Evolutionary conservation across 2,797 vertebrate species (phyloP).

Genomic region (Schizothorax lantsangensis): DNA sequence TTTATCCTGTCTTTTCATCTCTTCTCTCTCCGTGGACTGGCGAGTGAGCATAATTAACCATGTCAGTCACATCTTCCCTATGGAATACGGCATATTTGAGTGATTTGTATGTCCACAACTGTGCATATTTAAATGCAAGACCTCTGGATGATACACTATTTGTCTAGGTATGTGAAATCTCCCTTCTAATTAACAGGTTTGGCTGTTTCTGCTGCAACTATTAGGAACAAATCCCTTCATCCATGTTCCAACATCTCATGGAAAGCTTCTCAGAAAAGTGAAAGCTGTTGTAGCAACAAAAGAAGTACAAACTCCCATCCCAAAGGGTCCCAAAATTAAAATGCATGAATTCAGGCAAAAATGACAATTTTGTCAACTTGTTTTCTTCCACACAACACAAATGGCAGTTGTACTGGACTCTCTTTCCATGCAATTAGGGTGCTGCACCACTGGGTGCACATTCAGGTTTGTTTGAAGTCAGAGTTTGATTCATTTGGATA

Average conservation of each 20-base stretch:
- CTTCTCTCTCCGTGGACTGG: neutral
- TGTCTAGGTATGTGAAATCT: neutral
- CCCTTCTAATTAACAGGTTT: neutral
- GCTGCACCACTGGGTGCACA: neutral
- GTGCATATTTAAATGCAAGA: slow-evolving; percentile 1
- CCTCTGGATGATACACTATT: neutral
- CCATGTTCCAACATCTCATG: slow-evolving; percentile 11
- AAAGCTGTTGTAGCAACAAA: neutral
- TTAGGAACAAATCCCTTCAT: neutral
- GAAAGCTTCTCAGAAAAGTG: neutral
- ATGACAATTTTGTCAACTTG: neutral
- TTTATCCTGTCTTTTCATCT: slow-evolving; percentile 40
- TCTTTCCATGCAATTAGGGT: neutral
- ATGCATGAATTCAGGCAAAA: neutral
- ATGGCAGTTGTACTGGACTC: neutral
- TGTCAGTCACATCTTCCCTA: slow-evolving; percentile 37
- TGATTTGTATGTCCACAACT: slow-evolving; percentile 13
- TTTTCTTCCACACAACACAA: neutral
- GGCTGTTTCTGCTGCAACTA: neutral
- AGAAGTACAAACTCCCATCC: neutral
- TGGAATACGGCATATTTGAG: neutral
- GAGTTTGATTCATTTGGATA: neutral
- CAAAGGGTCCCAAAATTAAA: neutral
- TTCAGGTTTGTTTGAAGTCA: neutral
- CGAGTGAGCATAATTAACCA: slow-evolving; percentile 25